Evolutionary conservation across 2,797 vertebrate genomes (phyloP), one percentile per base, ranked within the genome.

Genomic region (Odontamblyopus rebecca): DNA sequence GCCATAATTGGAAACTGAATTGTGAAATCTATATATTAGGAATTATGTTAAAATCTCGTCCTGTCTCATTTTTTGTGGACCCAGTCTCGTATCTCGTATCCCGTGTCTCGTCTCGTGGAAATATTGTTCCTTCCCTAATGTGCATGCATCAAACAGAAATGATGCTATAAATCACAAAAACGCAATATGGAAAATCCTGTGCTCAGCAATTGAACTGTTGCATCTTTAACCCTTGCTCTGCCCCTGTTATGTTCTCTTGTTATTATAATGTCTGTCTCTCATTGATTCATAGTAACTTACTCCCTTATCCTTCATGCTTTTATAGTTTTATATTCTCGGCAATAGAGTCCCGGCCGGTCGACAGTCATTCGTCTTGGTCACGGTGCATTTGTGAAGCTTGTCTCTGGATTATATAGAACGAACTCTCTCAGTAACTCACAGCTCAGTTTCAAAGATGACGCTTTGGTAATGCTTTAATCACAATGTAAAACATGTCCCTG

Each of bases 381-480:
- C 76, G 71, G 44, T 78, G 74, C 77, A 80, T 89, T 82, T 78
- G 73, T 88, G 79, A 82, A 68, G 76, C 84, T 75, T 82, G 76
- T 86, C 67, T 71, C 61, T 56, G 73, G 54, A 53, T 62, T 62
- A 77, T 83, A 78, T 70, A 76, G 67, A 83, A 76, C 70, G 72
- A 80, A 67, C 54, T 70, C 30, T 68, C 83, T 78, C 77, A 75
- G 70, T 41, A 73, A 73, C 70, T 73, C 68, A 9, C 54, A 13
- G 54, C 35, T 56, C 72, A 70, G 69, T 61, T 29, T 54, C 71
- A 41, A 16, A 64, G 30, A 81, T 72, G 61, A 70, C 61, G n/a
- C 78, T 75, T 78, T n/a, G 2, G 75, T 70, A 67, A 78, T 76
- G 50, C 75, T 48, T 73, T 30, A 71, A 29, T 51, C 30, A 78